Percentiles rank a stretch among this genome's conserved stretches.
These are phyloP conservation scores for Acanthoscelides obtectus DNA, from an alignment of 2,888 invertebrate genomes.

Conservation along the genomic window DNA sequence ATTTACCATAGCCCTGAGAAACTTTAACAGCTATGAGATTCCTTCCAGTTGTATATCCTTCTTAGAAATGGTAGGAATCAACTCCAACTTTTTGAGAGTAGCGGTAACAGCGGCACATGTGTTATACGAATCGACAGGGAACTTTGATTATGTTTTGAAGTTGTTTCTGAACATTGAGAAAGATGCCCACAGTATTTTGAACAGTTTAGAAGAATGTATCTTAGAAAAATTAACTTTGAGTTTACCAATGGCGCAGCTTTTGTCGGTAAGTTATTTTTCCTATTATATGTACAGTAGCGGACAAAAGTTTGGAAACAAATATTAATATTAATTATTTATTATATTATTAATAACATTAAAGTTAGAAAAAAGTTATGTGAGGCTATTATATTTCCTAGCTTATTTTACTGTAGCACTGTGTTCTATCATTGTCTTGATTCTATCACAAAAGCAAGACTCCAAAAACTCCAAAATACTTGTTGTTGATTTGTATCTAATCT, in stretches of 20 bases:
- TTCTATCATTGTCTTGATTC: too few relatives aligned
- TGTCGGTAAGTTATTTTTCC: neutral
- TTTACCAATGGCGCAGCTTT: neutral
- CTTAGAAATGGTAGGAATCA: conserved; percentile 67
- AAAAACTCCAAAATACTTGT: too few relatives aligned
- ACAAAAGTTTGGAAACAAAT: too few relatives aligned
- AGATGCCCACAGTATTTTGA: conserved; percentile 22
- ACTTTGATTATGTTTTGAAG: conserved; percentile 16
- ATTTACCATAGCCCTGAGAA: conserved; percentile 61
- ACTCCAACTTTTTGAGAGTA: conserved; percentile 63
- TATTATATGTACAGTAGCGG: too few relatives aligned
- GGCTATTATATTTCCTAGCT: too few relatives aligned
- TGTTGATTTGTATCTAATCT: too few relatives aligned
- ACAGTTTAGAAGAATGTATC: conserved; percentile 50
- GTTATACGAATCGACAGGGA: conserved; percentile 24
- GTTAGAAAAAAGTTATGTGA: too few relatives aligned
- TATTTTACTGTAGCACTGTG: too few relatives aligned
- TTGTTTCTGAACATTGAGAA: conserved; percentile 25
- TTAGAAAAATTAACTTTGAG: conserved; percentile 37
- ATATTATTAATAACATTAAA: too few relatives aligned
- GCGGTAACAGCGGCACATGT: conserved; percentile 58
- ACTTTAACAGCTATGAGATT: conserved; percentile 57
- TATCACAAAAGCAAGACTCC: too few relatives aligned
- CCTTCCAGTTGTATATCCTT: conserved; percentile 66
- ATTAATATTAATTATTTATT: too few relatives aligned